These are phyloP conservation scores for Drosophila rellima DNA, from an alignment of 2,888 invertebrate species.

Conservation along the genomic window DNA sequence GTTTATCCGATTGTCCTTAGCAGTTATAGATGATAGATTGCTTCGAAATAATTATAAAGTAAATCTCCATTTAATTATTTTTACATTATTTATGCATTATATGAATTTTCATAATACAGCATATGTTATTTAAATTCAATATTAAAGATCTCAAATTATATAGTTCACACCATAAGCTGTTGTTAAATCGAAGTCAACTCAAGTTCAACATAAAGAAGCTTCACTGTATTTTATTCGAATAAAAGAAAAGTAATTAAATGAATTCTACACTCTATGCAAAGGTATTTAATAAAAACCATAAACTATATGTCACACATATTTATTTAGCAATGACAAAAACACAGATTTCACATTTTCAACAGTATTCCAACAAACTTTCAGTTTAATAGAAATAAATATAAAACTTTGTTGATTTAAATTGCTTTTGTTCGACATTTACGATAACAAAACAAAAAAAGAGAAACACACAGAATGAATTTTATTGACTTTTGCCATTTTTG, in stretches of 20 bases:
- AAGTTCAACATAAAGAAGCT: not conserved
- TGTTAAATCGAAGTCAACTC: not conserved
- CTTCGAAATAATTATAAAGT: too few species aligned
- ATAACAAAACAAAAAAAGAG: slow-evolving; percentile 7
- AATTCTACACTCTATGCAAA: not conserved
- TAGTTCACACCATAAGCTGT: not conserved
- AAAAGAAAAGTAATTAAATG: not conserved
- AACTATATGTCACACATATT: not conserved
- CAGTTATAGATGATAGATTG: too few species aligned
- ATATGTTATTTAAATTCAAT: too few species aligned
- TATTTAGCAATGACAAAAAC: slow-evolving; percentile 3
- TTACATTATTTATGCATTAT: too few species aligned
- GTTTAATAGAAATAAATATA: slow-evolving; percentile 21
- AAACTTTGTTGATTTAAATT: slow-evolving; percentile 35
- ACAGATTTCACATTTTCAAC: slow-evolving; percentile 36
- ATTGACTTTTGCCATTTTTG: slow-evolving; percentile 40
- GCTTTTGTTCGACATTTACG: slow-evolving; percentile 36
- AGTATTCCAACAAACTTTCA: slow-evolving; percentile 25
- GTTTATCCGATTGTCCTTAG: not conserved
- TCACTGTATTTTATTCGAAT: not conserved
- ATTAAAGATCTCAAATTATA: not conserved
- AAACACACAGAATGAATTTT: slow-evolving; percentile 9
- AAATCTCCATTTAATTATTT: too few species aligned
- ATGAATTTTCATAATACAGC: too few species aligned
- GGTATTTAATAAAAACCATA: not conserved